Evolutionary conservation across 2,797 vertebrate species (phyloP), one percentile per base, ranked within the genome.

Genomic region (Podarcis lilfordi): DNA sequence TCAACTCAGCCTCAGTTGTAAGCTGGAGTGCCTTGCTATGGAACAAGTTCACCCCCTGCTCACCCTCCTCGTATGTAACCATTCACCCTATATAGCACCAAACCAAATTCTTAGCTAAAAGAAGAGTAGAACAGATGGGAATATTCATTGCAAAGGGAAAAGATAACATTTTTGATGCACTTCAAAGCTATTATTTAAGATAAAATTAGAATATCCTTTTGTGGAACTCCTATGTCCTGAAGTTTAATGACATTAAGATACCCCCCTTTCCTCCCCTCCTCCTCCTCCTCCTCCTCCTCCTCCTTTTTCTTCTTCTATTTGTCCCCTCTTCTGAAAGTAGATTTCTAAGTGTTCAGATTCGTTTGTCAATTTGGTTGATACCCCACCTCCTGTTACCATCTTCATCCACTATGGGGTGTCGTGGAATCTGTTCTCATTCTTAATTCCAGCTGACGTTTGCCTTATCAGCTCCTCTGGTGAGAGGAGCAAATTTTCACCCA

Each of bases 401-500:
- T 69, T 74, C 72, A 74, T 37, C 19, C 32, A 72, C 5, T 72
- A 72, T 74, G 32, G 35, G 17, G 32, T 21, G 50, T 55, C 3
- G 13, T 80, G 55, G 78, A 40, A 80, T 27, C n/a, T 17, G 66
- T 78, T 74, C 88, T 91, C 81, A 94, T 3, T 64, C 66, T 7
- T 55, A 91, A 78, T 88, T 92, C 68, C 83, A 45, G 8, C 23
- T 80, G n/a, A 84, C 61, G 87, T 92, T 77, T 86, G 68, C 4
- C 23, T 80, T 61, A 74, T 80, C 37, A 25, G 21, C 3, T 27
- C 40, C 32, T 35, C 69, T 76, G 71, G 55, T 86, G 55, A 50
- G 79, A 76, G 61, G 61, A 76, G 19, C 27, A 29, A 29, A 19
- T 81, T 23, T 81, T 82, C 59, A 81, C 71, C 50, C 50, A 15